Conservation (phyloP, 2,797 vertebrate genomes). For the Tarsius wallacei region DNA sequence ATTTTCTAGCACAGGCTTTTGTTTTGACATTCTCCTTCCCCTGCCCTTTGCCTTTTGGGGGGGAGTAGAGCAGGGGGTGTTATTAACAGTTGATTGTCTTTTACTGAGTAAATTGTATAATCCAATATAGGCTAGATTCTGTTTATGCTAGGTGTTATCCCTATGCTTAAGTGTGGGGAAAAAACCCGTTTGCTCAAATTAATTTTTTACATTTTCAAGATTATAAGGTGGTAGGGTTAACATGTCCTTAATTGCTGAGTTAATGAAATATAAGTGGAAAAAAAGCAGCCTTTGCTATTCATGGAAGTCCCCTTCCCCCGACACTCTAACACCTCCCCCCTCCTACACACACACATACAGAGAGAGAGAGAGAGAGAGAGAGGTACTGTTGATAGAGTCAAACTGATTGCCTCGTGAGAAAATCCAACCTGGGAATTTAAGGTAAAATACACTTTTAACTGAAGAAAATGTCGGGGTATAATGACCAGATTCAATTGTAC, state of each 20-base stretch:
- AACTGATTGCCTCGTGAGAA: constrained; percentile 25
- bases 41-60: not conserved
- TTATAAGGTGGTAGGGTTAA: not conserved
- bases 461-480: constrained; percentile 41
- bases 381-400: not conserved
- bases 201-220: constrained; percentile 69
- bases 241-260: constrained; percentile 17
- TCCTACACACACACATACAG: too few relatives aligned
- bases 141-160: constrained; percentile 52
- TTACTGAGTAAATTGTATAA: constrained; percentile 66
- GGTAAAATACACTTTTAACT: constrained; percentile 33
- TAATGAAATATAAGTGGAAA: not conserved
- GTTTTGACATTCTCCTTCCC: constrained; percentile 69
- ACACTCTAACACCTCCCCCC: not conserved
- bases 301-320: not conserved
- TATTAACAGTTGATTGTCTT: constrained; percentile 65
- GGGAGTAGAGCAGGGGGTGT: not conserved
- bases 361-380: too few relatives aligned
- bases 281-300: not conserved
- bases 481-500: not conserved
- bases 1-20: constrained; percentile 83
- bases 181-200: constrained; percentile 56
- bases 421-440: constrained; percentile 7
- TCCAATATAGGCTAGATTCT: constrained; percentile 55
- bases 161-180: constrained; percentile 46